Evolutionary conservation across 2,888 invertebrate species (phyloP), one percentile per base, ranked within the genome.

Genomic region (Nomada lathburiana): DNA sequence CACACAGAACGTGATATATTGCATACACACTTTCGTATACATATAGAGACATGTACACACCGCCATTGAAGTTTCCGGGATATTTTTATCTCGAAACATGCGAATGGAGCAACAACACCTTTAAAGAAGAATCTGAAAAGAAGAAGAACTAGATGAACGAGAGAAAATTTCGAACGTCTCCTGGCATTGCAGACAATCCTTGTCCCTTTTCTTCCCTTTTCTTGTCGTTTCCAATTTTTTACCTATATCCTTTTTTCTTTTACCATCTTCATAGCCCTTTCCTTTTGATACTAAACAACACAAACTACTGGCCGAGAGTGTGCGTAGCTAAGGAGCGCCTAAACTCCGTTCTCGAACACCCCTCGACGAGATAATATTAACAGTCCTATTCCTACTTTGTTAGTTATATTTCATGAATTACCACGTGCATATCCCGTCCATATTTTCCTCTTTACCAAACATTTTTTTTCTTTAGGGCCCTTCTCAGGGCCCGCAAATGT

Each of bases 401-500:
- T 7, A 36, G 36, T 53, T 52, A 55, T 53, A 60, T 29, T 67
- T 59, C 16, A 69, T 44, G 55, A 23, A 29, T 60, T 23, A 55
- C 55, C 36, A 53, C 60, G 74, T n/a, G 74, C 67, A 73, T 60
- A 79, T 84, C 81, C 78, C 76, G 67, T 76, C 82, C 83, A 80
- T 64, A 83, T 76, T 85, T 80, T 72, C 83, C 63, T 57, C 59
- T 76, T 65, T 82, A 72, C 71, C 75, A 57, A 73, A 53, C 69
- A 52, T 59, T 68, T 72, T 82, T 82, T 85, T 87, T 83, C 86
- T 88, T 88, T 86, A 92, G 92, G 92, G 92, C 90, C 92, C 92
- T 90, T 89, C 86, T 89, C 82, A 90, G 92, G 92, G 91, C 91
- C 92, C 92, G 92, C 92, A 92, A 91, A 87, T 91, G 44, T 50